phyloP scores from a whole-genome alignment of 2,888 invertebrate genomes.

The Spodoptera exigua region DNA sequence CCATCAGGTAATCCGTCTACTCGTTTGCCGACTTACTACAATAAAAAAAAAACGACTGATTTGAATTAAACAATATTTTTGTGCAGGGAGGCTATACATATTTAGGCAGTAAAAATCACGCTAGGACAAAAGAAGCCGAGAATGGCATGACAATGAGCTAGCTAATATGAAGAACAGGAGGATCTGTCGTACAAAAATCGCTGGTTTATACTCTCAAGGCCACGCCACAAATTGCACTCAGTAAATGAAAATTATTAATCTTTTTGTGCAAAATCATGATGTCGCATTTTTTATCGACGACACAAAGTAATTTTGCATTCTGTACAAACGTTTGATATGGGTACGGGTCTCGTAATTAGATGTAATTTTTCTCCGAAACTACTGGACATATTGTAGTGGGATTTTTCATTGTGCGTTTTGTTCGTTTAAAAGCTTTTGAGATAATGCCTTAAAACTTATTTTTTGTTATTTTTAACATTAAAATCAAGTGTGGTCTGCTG shows the following conservation, averaged over 20 bases:
- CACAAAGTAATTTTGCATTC: slow-evolving; percentile 7
- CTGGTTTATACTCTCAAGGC: slow-evolving; percentile 6
- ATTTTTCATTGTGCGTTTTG: slow-evolving; percentile 5
- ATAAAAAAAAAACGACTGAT: too few relatives aligned
- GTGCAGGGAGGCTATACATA: too few relatives aligned
- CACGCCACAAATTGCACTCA: slow-evolving; percentile 3
- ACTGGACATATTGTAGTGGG: background rate
- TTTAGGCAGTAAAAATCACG: too few relatives aligned
- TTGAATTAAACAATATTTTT: too few relatives aligned
- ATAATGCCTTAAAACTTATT: background rate
- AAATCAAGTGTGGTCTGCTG: too few relatives aligned
- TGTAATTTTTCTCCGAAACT: slow-evolving; percentile 22
- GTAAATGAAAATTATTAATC: slow-evolving; percentile 11
- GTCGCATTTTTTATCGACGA: slow-evolving; percentile 12
- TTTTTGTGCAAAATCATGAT: slow-evolving; percentile 10
- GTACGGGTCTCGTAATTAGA: background rate
- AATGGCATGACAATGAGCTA: too few relatives aligned
- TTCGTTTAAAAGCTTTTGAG: slow-evolving; percentile 9
- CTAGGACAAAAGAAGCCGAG: too few relatives aligned
- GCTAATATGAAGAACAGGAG: too few relatives aligned
- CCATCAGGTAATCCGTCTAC: too few relatives aligned
- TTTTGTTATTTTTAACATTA: too few relatives aligned
- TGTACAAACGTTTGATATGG: slow-evolving; percentile 14
- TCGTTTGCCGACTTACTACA: too few relatives aligned
- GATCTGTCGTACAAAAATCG: too few relatives aligned